Base-by-base conservation (phyloP, 2,113 vertebrate genomes). In the Cettia cetti region DNA sequence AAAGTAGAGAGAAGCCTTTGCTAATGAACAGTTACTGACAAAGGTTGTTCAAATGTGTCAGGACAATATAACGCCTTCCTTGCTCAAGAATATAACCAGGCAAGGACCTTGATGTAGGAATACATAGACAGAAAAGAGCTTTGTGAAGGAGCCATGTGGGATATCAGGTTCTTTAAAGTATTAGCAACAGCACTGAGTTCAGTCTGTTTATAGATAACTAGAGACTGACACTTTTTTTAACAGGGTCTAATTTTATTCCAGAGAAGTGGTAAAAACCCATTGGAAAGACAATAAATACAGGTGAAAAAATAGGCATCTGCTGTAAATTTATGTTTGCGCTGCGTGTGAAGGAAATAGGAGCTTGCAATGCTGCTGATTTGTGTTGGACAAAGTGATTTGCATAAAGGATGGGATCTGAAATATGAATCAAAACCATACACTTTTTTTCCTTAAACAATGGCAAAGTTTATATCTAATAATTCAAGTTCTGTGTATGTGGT, bases 391-490 rank as follows among this genome's bases (percentile, higher is more conserved):
- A 83, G 45, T 79, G 9, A 75, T 93, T 86, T 91, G 35, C 79
- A 81, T 95, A 66, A 86, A 63, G 19, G 31, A 74, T 78, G 31
- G 37, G 35, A 52, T n/a, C 23, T 70, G 60, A 92, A 94, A 53
- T 64, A 78, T 23, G 57, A 92, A 57, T 75, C 54, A 83, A 82
- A 95, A 66, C 24, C 0, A 0, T 47, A 27, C 9, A 6, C 8
- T 45, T 91, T 89, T 94, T 70, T 94, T 66, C 50, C 39, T 91
- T 92, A 82, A 96, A 82, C 39, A 81, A 49, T 54, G 24, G 20
- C 74, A 82, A 94, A 95, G 90, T 93, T 96, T 96, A 22, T 68
- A 86, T 93, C 68, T 85, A 90, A 81, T 96, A 96, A 88, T 83
- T 95, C 68, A 82, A 90, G 92, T 94, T 91, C 82, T 93, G 24